phyloP scores from a whole-genome alignment of 2,888 invertebrate genomes.

The Pogonocherus hispidulus region DNA sequence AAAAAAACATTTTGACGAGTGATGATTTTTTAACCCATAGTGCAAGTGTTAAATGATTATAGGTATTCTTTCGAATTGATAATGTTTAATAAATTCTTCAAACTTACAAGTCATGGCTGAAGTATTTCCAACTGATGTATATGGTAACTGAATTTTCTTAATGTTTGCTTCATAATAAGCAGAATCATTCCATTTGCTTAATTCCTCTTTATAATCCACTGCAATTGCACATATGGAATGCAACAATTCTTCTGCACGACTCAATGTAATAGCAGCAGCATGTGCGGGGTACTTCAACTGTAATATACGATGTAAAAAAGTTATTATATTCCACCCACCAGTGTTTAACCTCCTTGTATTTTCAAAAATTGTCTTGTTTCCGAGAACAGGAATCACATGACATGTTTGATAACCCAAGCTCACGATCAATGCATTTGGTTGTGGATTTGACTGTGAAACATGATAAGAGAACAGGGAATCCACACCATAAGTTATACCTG shows the following conservation, averaged over 20 bases:
- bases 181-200: conserved; percentile 84
- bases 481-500: conserved; percentile 88
- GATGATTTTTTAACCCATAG: too few relatives aligned
- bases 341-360: conserved; percentile 85
- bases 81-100: too few relatives aligned
- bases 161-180: conserved; percentile 89
- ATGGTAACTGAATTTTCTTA: conserved; percentile 89
- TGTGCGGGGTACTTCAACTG: conserved; percentile 96
- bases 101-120: conserved; percentile 75
- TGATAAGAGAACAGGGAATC: conserved; percentile 83
- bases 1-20: too few relatives aligned
- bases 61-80: too few relatives aligned
- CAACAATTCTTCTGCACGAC: conserved; percentile 88
- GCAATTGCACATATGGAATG: conserved; percentile 86
- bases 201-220: conserved; percentile 82
- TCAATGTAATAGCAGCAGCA: conserved; percentile 87
- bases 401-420: conserved; percentile 91
- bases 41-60: too few relatives aligned
- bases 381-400: conserved; percentile 87
- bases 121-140: conserved; percentile 75
- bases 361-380: conserved; percentile 77
- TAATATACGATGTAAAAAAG: conserved; percentile 87
- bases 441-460: conserved; percentile 73
- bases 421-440: conserved; percentile 81
- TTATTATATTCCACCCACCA: conserved; percentile 88